phyloP scores from a whole-genome alignment of 2,113 vertebrate genomes.

The Osmerus eperlanus region DNA sequence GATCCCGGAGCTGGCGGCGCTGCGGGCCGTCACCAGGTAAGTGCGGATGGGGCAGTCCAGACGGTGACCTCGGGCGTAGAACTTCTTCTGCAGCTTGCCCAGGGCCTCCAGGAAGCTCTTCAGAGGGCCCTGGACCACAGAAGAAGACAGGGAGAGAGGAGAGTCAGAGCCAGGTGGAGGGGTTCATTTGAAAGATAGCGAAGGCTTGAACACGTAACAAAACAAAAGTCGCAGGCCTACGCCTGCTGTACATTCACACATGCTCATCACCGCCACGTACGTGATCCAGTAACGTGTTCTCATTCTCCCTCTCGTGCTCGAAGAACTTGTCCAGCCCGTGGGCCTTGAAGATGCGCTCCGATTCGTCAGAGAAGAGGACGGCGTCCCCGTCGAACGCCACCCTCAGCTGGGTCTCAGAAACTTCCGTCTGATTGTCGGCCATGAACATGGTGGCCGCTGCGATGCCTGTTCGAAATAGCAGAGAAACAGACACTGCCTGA shows the following conservation, averaged over 20 bases:
- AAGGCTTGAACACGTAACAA: neutral
- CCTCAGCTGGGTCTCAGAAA: constrained; percentile 87
- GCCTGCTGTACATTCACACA: neutral
- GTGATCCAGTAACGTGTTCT: constrained; percentile 91
- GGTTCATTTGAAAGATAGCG: neutral
- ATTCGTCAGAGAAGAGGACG: constrained; percentile 96
- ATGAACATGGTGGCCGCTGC: constrained; percentile 97
- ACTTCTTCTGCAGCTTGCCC: constrained; percentile 96
- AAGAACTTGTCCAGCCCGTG: constrained; percentile 96
- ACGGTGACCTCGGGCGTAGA: constrained; percentile 90
- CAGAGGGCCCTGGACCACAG: constrained; percentile 80
- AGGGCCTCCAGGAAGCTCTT: constrained; percentile 91
- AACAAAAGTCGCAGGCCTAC: neutral
- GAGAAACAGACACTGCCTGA: neutral
- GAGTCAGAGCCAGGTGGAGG: neutral
- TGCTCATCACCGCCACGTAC: constrained; percentile 62
- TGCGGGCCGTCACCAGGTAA: constrained; percentile 91
- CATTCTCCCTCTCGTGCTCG: constrained; percentile 87
- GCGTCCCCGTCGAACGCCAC: constrained; percentile 96
- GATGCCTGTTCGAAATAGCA: constrained; percentile 74
- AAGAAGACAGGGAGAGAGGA: neutral
- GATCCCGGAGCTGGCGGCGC: constrained; percentile 93
- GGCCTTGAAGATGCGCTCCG: constrained; percentile 93
- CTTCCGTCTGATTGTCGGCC: constrained; percentile 77
- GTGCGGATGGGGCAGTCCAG: constrained; percentile 95